phyloP scores from a whole-genome alignment of 92 coral and sea anemone genomes.

The Phenganax subtilis region DNA sequence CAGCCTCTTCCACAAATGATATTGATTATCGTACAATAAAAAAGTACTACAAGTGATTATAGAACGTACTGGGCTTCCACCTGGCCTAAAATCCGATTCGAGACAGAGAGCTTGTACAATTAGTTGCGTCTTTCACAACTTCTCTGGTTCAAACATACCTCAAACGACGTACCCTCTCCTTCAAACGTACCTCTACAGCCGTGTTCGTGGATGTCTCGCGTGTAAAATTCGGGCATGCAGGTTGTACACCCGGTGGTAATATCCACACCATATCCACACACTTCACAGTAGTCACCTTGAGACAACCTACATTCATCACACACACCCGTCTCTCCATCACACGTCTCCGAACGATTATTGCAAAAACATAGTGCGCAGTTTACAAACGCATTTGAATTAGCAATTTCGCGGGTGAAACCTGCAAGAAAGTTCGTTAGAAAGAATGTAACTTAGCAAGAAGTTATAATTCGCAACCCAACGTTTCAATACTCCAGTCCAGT shows the following conservation, averaged over 20 bases:
- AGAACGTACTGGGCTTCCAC: no score
- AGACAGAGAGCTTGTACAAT: no score
- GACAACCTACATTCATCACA: conserved; percentile 81
- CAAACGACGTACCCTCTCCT: background rate
- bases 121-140: no score
- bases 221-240: conserved; percentile 67
- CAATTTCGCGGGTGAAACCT: conserved; percentile 33
- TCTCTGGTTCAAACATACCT: background rate
- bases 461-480: no score
- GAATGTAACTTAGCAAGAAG: conserved; percentile 1
- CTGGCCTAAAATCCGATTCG: no score
- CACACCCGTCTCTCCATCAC: conserved; percentile 69
- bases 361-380: conserved; percentile 70
- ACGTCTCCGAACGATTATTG: conserved; percentile 63
- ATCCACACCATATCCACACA: conserved; percentile 72
- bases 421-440: background rate
- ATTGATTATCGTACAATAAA: no score
- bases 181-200: conserved; percentile 67
- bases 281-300: conserved; percentile 65
- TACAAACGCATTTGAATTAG: conserved; percentile 38
- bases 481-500: background rate
- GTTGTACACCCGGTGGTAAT: conserved; percentile 67
- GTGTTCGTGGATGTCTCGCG: conserved; percentile 52
- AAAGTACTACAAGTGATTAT: no score
- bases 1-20: no score